Conservation (phyloP, 1,140 invertebrate species). For the Nilaparvata lugens region DNA sequence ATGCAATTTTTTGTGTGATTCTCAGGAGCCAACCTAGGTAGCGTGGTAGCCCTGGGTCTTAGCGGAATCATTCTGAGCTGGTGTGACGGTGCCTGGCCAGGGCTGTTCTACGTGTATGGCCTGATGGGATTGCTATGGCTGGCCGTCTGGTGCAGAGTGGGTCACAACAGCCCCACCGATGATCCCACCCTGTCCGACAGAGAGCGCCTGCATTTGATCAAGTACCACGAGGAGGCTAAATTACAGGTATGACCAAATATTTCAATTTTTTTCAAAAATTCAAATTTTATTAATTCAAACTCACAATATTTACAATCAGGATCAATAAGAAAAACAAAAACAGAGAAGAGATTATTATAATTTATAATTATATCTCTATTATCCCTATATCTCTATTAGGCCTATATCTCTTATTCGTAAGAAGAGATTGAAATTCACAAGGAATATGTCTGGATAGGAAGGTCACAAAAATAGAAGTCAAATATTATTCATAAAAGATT, state of each 20-base stretch:
- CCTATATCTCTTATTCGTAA: neutral
- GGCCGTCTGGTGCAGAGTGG: slow-evolving; percentile 46
- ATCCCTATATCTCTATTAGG: neutral
- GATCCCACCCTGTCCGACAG: slow-evolving; percentile 58
- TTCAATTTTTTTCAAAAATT: no score
- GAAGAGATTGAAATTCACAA: neutral
- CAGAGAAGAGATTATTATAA: no score
- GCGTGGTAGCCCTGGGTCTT: slow-evolving; percentile 38
- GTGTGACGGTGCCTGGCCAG: slow-evolving; percentile 38
- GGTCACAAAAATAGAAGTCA: no score
- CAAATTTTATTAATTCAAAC: no score
- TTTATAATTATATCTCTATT: neutral
- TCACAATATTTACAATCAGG: no score
- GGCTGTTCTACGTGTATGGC: slow-evolving; percentile 47
- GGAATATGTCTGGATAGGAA: no score
- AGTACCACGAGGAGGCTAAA: slow-evolving; percentile 2
- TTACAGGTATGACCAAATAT: slow-evolving; percentile 6
- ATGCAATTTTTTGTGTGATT: neutral
- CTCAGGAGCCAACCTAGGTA: slow-evolving; percentile 36
- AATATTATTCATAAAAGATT: no score
- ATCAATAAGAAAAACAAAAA: no score
- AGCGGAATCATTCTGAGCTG: slow-evolving; percentile 36
- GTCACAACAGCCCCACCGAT: slow-evolving; percentile 61
- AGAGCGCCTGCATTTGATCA: slow-evolving; percentile 51
- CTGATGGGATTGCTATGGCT: slow-evolving; percentile 35